Evolutionary conservation across 2,888 invertebrate species (phyloP).

Genomic region (Diadegma fenestrale): DNA sequence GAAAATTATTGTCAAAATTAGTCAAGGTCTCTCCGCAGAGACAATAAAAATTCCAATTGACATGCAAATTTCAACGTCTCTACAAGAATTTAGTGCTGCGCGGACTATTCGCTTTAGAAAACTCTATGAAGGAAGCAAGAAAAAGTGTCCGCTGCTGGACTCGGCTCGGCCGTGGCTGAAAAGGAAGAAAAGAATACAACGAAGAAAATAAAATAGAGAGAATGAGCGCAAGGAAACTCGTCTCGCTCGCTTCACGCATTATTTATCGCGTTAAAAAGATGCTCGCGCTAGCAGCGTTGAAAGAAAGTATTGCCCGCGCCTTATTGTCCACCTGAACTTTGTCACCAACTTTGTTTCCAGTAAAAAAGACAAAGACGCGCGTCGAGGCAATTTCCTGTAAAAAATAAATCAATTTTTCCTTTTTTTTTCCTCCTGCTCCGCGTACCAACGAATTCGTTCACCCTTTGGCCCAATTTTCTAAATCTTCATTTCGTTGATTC

Average conservation of each 20-base stretch:
- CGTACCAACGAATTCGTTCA: constrained; percentile 12
- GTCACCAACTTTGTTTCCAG: neutral
- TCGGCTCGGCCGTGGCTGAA: neutral
- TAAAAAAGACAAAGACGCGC: neutral
- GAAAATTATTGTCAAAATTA: no score
- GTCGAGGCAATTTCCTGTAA: no score
- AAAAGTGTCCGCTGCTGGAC: constrained; percentile 13
- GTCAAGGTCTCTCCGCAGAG: no score
- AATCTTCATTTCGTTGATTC: constrained; percentile 37
- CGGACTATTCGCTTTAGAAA: constrained; percentile 42
- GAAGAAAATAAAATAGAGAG: constrained; percentile 44
- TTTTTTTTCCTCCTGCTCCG: no score
- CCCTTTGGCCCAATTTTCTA: constrained; percentile 26
- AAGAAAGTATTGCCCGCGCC: neutral
- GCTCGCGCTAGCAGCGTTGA: constrained; percentile 1
- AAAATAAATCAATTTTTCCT: no score
- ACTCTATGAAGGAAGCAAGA: constrained; percentile 32
- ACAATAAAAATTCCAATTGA: constrained; percentile 50
- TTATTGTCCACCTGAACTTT: neutral
- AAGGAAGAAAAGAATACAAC: constrained; percentile 22
- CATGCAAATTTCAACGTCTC: constrained; percentile 21
- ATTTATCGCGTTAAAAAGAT: constrained; percentile 44
- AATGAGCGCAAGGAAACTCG: constrained; percentile 30
- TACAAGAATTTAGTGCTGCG: constrained; percentile 32
- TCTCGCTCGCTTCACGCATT: constrained; percentile 45